Evolutionary conservation across 2,888 invertebrate genomes (phyloP), one percentile per base, ranked within the genome.

Genomic region (Trypoxylon attenuatum): DNA sequence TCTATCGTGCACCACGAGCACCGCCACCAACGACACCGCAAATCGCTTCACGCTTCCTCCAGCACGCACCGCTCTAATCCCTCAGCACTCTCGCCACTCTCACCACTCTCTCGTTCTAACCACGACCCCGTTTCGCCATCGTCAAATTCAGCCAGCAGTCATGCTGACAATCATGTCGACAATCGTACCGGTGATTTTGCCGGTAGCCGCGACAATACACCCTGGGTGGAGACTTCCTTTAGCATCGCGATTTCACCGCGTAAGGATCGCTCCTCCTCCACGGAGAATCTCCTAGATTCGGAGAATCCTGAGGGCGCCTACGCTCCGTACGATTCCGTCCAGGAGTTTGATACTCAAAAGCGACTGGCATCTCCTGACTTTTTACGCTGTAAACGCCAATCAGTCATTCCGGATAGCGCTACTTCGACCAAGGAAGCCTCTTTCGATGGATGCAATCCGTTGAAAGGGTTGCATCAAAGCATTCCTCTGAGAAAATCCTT

Each of bases 1-100:
- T 76, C 77, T 69, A 53, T 76, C 56, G 46, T 64, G 43, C 68
- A 69, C 53, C 59, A 73, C 43, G 63, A 69, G 54, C 60, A 60
- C 16, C 51, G 52, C 4, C 51, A 51, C 5, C 55, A 50, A 2
- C 64, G 58, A 22, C 51, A 64, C 49, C 27, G 49, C 55, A 49
- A 55, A 50, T 19, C 65, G 80, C 81, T 79, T 82, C 49, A 43
- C 69, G 76, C 82, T 81, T 79, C 55, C 57, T 79, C 55, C 57
- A 56, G 55, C 70, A 73, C 71, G 55, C 63, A 65, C 68, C 33
- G 49, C 54, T 46, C 38, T 6, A 10, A 22, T 33, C 50, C 56
- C 46, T 25, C 51, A n/a, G 21, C 41, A 39, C 33, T n/a, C 43
- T 13, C 50, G 8, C 19, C 51, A 41, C 53, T 52, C 6, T 42